Base-by-base conservation (phyloP, 30 jellyfish, hydroid and myxozoan genomes). In the Mastigias papua region DNA sequence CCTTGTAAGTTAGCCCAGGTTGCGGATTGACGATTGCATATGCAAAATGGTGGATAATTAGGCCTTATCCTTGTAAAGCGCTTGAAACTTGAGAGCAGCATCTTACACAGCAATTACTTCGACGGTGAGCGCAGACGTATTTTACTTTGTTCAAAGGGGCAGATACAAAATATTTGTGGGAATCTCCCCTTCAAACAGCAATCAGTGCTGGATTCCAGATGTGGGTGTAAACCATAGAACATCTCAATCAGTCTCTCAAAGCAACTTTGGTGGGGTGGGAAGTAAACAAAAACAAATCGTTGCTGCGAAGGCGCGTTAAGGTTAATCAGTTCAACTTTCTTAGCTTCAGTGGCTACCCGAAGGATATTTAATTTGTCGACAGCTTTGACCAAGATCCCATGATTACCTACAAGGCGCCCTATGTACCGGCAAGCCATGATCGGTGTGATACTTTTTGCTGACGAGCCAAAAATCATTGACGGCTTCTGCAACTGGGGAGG, bases 11-110 rank as follows among this genome's bases (percentile, higher is more conserved):
- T 30, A 20, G 92, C 84, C n/a, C 32, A 25, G 8, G 80, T 62
- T 20, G 92, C 33, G 80, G 54, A 48, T 10, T 28, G 42, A 22
- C 92, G 92, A 63, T 10, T 63, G 42, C 34, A n/a, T 7, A 63
- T 19, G 5, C 4, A 23, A n/a, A 63, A 27, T 17, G 75, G 58
- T 26, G 73, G 51, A 64, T 22, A 28, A 23, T 35, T 26, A 29
- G 80, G 79, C 80, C 42, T 33, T 1, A 69, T 19, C 90, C 20
- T 34, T 2, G 81, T 7, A 1, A 42, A 21, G 67, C 83, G 68
- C 22, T 22, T 72, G 19, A 72, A 19, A 13, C 69, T 30, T 37
- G 83, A 72, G 1, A 35, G 34, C 32, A 72, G 31, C 83, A 34
- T 72, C 0, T 37, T 30, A 63, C 27, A 4, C 9, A 1, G 23